Percentiles rank a stretch among this genome's conserved stretches.
phyloP scores from a whole-genome alignment of 1,140 invertebrate genomes.

The Drosophila novamexicana region DNA sequence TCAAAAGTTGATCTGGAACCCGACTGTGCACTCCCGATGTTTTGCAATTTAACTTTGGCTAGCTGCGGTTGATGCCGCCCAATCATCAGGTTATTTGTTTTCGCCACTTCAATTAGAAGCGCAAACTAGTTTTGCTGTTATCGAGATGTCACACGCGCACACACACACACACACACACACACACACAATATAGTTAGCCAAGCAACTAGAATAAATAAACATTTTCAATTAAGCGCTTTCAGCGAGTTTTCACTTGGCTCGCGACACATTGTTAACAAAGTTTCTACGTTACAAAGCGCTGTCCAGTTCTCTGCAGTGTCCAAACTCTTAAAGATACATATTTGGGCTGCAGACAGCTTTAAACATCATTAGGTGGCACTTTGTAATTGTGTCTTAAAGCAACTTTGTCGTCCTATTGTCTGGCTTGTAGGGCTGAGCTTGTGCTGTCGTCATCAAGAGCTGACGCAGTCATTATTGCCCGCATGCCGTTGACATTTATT shows the following conservation, averaged over 20 bases:
- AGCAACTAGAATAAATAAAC: constrained; percentile 40
- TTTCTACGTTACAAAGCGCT: constrained; percentile 1
- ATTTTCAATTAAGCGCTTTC: constrained; percentile 61
- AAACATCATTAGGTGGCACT: neutral
- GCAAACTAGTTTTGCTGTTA: constrained; percentile 31
- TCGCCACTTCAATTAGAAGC: constrained; percentile 43
- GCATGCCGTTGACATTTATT: constrained; percentile 59
- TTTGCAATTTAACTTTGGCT: neutral
- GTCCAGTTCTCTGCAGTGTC: neutral
- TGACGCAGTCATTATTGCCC: constrained; percentile 42
- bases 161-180: constrained; percentile 20
- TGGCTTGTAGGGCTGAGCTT: constrained; percentile 15
- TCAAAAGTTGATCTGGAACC: neutral
- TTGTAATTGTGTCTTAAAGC: constrained; percentile 5
- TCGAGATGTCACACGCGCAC: constrained; percentile 11
- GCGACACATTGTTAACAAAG: constrained; percentile 19
- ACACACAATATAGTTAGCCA: constrained; percentile 5
- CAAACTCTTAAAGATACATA: neutral
- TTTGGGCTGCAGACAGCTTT: neutral
- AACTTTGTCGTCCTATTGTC: constrained; percentile 29
- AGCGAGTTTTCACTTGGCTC: constrained; percentile 5
- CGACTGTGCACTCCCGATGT: too few species aligned
- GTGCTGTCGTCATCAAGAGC: constrained; percentile 45
- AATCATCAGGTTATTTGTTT: constrained; percentile 39
- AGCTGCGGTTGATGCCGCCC: neutral